Evolutionary conservation across 2,888 invertebrate species (phyloP).

Genomic region (Dryobota labecula): DNA sequence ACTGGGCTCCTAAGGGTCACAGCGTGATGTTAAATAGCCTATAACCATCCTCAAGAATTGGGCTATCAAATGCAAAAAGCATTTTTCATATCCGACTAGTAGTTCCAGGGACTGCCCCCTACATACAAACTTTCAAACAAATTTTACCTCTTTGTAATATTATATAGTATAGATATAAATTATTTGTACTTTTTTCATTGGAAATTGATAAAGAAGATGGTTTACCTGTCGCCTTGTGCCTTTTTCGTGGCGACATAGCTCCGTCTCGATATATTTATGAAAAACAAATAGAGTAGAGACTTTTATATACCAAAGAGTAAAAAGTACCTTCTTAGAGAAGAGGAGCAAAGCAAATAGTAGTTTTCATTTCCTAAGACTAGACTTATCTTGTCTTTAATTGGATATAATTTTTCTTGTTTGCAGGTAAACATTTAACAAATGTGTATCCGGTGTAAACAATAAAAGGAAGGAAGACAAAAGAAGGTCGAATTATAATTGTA

Average conservation of each 20-base stretch:
- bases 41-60: too few species aligned
- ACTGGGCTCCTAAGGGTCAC: too few species aligned
- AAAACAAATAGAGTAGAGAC: neutral
- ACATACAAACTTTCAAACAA: too few species aligned
- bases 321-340: neutral
- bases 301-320: neutral
- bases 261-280: neutral
- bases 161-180: too few species aligned
- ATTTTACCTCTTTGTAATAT: too few species aligned
- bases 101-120: too few species aligned
- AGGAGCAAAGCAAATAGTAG: neutral
- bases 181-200: too few species aligned
- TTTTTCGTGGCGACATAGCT: neutral
- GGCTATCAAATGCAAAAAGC: too few species aligned
- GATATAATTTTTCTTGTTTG: conserved; percentile 22
- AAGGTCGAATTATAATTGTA: conserved; percentile 23
- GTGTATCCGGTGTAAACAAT: conserved; percentile 15
- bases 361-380: neutral
- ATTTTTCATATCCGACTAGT: too few species aligned
- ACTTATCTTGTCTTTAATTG: neutral
- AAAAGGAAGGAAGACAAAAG: conserved; percentile 36
- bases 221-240: neutral
- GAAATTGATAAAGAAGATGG: too few species aligned
- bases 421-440: conserved; percentile 30
- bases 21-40: too few species aligned